Conservation (phyloP, 2,113 vertebrate genomes). For the Plestiodon gilberti region DNA sequence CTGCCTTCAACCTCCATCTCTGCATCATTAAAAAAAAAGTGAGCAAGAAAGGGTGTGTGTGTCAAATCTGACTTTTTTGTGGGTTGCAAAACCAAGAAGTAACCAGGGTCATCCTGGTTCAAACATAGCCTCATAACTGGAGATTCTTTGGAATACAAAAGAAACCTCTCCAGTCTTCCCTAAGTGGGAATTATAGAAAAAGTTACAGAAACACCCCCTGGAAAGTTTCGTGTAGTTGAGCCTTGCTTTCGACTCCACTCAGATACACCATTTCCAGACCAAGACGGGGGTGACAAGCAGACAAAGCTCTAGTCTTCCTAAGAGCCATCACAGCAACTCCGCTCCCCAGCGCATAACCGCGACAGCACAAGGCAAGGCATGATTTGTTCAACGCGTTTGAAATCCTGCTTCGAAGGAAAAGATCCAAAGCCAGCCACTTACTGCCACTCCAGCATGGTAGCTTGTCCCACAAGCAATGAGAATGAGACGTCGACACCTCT, state of each 20-base stretch:
- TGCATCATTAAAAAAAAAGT: neutral
- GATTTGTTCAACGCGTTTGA: neutral
- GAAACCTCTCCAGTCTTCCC: neutral
- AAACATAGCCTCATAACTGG: neutral
- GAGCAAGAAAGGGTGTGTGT: neutral
- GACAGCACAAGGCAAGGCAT: neutral
- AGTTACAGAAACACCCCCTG: neutral
- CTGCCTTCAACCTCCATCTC: neutral
- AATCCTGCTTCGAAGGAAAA: neutral
- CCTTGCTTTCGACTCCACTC: neutral
- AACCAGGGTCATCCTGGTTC: neutral
- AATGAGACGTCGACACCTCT: slow-evolving; percentile 93
- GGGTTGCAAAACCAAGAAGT: neutral
- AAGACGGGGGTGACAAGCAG: too few relatives aligned
- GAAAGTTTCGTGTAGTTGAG: neutral
- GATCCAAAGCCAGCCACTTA: slow-evolving; percentile 70
- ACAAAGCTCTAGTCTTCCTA: neutral
- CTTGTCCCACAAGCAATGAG: slow-evolving; percentile 97
- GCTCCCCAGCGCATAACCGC: neutral
- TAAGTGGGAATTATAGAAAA: too few relatives aligned
- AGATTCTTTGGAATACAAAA: neutral
- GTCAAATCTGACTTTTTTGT: neutral
- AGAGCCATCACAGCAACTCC: neutral
- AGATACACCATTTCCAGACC: too few relatives aligned
- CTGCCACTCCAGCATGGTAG: slow-evolving; percentile 94